A percentile compares a stretch with the other conserved stretches of the same genome.
Conservation (phyloP, 2,797 vertebrate genomes). For the Danio albolineatus region DNA sequence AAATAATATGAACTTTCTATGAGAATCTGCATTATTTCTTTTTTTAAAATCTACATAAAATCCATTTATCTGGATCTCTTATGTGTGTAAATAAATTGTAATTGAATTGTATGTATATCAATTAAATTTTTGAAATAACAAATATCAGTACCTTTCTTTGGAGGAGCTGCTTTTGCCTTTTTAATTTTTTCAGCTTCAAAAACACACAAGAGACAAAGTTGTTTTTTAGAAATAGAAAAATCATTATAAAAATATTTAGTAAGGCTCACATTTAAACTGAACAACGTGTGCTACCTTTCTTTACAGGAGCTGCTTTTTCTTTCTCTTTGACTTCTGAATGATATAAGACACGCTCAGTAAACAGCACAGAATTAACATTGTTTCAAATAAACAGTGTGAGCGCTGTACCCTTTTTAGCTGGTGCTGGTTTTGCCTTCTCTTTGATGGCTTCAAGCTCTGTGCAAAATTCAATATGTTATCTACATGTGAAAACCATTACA, state of each 20-base stretch:
- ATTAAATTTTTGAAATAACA: not conserved
- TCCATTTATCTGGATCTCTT: no score
- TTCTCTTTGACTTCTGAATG: not conserved
- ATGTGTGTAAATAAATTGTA: no score
- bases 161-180: slow-evolving; percentile 14
- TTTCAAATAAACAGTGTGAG: not conserved
- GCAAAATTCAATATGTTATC: not conserved
- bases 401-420: slow-evolving; percentile 1
- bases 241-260: not conserved
- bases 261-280: not conserved
- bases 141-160: not conserved
- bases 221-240: not conserved
- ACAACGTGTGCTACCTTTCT: slow-evolving; percentile 29
- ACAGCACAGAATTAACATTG: no score
- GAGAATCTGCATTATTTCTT: not conserved
- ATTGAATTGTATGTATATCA: no score
- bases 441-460: slow-evolving; percentile 13
- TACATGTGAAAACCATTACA: not conserved
- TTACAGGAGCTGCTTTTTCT: not conserved
- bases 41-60: no score
- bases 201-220: not conserved
- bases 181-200: slow-evolving; percentile 16
- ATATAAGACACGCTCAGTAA: not conserved
- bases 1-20: not conserved
- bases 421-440: slow-evolving; percentile 32